Conservation (phyloP, 2,113 vertebrate genomes). For the Laterallus jamaicensis region DNA sequence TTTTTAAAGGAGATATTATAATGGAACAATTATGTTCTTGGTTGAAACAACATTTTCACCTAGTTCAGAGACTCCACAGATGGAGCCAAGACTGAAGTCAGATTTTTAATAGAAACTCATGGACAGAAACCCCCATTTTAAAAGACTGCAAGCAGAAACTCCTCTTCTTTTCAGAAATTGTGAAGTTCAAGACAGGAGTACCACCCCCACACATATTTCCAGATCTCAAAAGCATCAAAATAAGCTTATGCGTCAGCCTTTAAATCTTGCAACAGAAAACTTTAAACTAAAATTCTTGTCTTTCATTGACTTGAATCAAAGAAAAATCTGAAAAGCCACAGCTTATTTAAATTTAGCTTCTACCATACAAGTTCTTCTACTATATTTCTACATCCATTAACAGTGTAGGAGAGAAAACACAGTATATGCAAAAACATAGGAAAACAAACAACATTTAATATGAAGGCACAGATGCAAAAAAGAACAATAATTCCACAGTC, state of each 20-base stretch:
- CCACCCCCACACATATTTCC: slow-evolving; percentile 34
- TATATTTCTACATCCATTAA: not conserved
- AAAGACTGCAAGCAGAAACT: slow-evolving; percentile 12
- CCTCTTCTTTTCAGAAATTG: slow-evolving; percentile 37
- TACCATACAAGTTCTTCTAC: not conserved
- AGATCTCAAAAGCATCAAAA: slow-evolving; percentile 48
- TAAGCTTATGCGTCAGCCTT: slow-evolving; percentile 10
- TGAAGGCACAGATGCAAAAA: not conserved
- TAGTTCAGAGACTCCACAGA: not conserved
- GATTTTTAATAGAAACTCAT: slow-evolving; percentile 18
- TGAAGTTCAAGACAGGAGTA: slow-evolving; percentile 36
- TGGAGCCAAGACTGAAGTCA: not conserved
- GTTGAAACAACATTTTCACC: not conserved
- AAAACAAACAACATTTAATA: not conserved
- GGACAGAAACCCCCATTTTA: slow-evolving; percentile 18
- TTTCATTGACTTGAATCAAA: not conserved
- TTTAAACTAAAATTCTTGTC: slow-evolving; percentile 11
- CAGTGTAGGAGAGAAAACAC: not conserved
- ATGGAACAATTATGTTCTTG: not conserved
- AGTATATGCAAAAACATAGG: not conserved
- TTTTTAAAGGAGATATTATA: not conserved
- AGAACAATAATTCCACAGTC: not conserved
- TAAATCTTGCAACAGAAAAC: not conserved
- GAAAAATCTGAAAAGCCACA: not conserved
- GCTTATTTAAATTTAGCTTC: not conserved